Evolutionary conservation across 2,113 vertebrate genomes (phyloP).

Genomic region (Siniperca knerii): DNA sequence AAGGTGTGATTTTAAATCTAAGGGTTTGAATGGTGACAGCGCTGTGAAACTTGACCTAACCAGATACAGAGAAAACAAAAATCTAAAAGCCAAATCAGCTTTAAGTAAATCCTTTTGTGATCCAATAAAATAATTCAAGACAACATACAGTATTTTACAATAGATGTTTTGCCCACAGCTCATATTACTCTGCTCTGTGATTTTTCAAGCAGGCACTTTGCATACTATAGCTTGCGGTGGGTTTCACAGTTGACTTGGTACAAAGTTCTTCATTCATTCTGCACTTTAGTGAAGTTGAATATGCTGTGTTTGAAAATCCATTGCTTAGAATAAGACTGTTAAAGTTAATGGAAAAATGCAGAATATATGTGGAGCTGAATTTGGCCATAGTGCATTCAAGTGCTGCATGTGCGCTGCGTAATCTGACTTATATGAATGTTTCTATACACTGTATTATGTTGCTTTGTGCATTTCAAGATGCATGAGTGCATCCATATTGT

Average conservation of each 20-base stretch:
- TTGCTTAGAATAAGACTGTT: background rate
- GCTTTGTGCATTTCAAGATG: slow-evolving; percentile 28
- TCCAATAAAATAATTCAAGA: slow-evolving; percentile 44
- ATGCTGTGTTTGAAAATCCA: slow-evolving; percentile 2
- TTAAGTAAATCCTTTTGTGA: slow-evolving; percentile 52
- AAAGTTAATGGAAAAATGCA: slow-evolving; percentile 4
- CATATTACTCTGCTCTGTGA: slow-evolving; percentile 24
- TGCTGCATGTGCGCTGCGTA: slow-evolving; percentile 18
- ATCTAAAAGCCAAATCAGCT: slow-evolving; percentile 45
- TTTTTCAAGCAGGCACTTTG: slow-evolving; percentile 25
- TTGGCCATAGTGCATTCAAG: background rate
- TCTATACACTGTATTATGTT: background rate
- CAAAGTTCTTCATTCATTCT: slow-evolving; percentile 8
- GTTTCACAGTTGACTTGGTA: background rate
- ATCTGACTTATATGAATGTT: slow-evolving; percentile 16
- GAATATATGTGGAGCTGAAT: background rate
- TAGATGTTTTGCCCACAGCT: slow-evolving; percentile 20
- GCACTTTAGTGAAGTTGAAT: background rate
- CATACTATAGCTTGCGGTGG: background rate
- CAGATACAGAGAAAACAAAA: slow-evolving; percentile 29
- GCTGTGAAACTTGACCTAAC: slow-evolving; percentile 35
- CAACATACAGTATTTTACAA: slow-evolving; percentile 38
- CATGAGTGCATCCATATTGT: slow-evolving; percentile 42
- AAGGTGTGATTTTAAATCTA: slow-evolving; percentile 24
- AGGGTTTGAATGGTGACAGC: slow-evolving; percentile 2